Conservation (phyloP, 2,888 invertebrate genomes). For the Acronicta leporina region DNA sequence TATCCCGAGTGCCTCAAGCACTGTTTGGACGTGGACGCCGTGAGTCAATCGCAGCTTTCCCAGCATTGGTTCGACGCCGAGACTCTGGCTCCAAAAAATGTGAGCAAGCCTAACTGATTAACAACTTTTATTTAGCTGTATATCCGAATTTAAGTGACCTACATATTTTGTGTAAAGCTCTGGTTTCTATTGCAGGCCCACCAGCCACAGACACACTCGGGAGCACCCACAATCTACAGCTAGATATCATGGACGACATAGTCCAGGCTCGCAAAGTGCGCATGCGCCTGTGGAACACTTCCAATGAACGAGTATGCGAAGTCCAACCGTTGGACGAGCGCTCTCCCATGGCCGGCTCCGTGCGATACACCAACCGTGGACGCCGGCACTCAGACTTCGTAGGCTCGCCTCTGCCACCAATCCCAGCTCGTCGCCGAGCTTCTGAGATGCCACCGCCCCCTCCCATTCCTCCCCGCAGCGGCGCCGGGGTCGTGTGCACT, state of each 20-base stretch:
- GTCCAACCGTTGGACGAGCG: constrained; percentile 94
- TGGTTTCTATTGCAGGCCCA: constrained; percentile 84
- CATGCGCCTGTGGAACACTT: constrained; percentile 95
- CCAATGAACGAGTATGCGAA: constrained; percentile 94
- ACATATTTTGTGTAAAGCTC: constrained; percentile 36
- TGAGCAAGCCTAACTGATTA: constrained; percentile 62
- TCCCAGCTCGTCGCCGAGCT: constrained; percentile 91
- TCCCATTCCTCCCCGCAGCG: constrained; percentile 79
- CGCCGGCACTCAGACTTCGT: constrained; percentile 94
- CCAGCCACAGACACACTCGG: constrained; percentile 92
- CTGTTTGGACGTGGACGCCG: constrained; percentile 94
- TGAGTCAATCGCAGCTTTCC: constrained; percentile 94
- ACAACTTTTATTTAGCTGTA: neutral
- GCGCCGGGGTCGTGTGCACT: constrained; percentile 93
- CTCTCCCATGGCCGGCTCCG: constrained; percentile 84
- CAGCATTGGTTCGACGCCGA: constrained; percentile 86
- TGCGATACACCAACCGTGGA: constrained; percentile 90
- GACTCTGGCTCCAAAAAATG: constrained; percentile 83
- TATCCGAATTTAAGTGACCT: neutral
- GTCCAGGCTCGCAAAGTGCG: constrained; percentile 94
- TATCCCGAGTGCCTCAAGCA: constrained; percentile 93
- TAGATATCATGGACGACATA: constrained; percentile 97
- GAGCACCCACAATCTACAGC: constrained; percentile 94
- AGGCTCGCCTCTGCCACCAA: constrained; percentile 89
- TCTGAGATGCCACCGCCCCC: constrained; percentile 92